These are phyloP conservation scores for Potamilus streckersoni DNA, from an alignment of 1,140 invertebrate genomes.

Conservation along the genomic window DNA sequence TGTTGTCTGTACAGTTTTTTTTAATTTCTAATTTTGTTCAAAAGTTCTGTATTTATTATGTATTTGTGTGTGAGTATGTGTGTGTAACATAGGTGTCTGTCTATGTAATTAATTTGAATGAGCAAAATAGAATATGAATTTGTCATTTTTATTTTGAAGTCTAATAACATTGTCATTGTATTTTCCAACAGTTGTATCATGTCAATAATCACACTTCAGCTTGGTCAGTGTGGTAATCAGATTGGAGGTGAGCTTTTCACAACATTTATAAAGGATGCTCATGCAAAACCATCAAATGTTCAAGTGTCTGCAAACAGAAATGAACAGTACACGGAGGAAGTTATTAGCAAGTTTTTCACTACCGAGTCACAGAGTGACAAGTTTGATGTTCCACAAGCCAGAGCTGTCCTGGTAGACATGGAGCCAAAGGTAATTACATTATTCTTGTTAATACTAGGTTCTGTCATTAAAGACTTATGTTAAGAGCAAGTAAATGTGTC, in stretches of 20 bases:
- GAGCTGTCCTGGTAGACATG: constrained; percentile 69
- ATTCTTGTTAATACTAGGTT: neutral
- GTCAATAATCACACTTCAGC: constrained; percentile 68
- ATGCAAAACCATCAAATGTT: constrained; percentile 38
- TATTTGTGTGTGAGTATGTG: too few relatives aligned
- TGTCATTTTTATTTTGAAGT: too few relatives aligned
- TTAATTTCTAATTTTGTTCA: too few relatives aligned
- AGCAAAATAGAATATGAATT: too few relatives aligned
- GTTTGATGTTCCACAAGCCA: constrained; percentile 47
- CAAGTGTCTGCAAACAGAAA: constrained; percentile 40
- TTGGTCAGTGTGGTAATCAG: constrained; percentile 71
- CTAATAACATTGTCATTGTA: neutral
- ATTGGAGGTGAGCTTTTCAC: constrained; percentile 67
- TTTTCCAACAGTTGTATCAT: constrained; percentile 34
- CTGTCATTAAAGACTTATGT: neutral
- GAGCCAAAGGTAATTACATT: constrained; percentile 65
- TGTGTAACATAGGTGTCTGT: too few relatives aligned
- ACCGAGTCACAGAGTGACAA: constrained; percentile 7
- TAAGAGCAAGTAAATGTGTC: neutral
- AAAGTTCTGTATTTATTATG: too few relatives aligned
- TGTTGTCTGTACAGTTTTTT: too few relatives aligned
- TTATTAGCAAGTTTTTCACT: constrained; percentile 33
- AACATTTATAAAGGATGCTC: constrained; percentile 61
- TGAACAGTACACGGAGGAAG: constrained; percentile 34
- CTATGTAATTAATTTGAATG: too few relatives aligned